A percentile compares a stretch with the other conserved stretches of the same genome.
These are phyloP conservation scores for Schizothorax lantsangensis DNA, from an alignment of 2,797 vertebrate species.

Conservation along the genomic window DNA sequence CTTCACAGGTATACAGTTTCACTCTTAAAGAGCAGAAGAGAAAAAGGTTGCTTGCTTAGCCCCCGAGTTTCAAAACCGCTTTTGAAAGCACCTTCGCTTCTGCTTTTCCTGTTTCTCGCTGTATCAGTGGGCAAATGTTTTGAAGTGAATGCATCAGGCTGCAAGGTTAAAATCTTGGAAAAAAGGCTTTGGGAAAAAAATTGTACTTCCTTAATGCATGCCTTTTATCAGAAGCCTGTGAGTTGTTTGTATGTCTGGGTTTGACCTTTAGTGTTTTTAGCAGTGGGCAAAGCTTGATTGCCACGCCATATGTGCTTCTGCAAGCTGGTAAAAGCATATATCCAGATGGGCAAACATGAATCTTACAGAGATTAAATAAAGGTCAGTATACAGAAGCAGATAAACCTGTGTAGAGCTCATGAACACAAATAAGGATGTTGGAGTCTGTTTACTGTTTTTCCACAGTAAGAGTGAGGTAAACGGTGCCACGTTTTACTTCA, in stretches of 20 bases:
- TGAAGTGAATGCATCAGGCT: conserved; percentile 44
- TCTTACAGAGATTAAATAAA: conserved; percentile 9
- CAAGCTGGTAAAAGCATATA: background rate
- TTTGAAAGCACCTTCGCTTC: conserved; percentile 29
- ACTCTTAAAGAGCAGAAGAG: conserved; percentile 7
- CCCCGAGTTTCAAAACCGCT: conserved; percentile 9
- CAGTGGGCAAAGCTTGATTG: background rate
- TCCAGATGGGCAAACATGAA: background rate
- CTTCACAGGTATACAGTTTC: conserved; percentile 23
- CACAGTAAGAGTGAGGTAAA: background rate
- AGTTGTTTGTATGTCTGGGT: conserved; percentile 21
- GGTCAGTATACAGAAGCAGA: background rate
- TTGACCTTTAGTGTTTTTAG: conserved; percentile 31
- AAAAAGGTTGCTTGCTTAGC: conserved; percentile 38
- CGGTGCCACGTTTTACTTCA: background rate
- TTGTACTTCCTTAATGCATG: conserved; percentile 34
- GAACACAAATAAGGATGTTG: background rate
- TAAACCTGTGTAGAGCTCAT: conserved; percentile 21
- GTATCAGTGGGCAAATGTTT: conserved; percentile 24
- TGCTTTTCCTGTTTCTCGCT: background rate
- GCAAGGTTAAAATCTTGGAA: conserved; percentile 40
- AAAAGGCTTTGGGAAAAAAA: conserved; percentile 2
- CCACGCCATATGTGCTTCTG: background rate
- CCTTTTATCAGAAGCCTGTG: conserved; percentile 17
- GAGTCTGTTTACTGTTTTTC: background rate